Conservation (phyloP, 2,797 vertebrate genomes). For the Merluccius polli region DNA sequence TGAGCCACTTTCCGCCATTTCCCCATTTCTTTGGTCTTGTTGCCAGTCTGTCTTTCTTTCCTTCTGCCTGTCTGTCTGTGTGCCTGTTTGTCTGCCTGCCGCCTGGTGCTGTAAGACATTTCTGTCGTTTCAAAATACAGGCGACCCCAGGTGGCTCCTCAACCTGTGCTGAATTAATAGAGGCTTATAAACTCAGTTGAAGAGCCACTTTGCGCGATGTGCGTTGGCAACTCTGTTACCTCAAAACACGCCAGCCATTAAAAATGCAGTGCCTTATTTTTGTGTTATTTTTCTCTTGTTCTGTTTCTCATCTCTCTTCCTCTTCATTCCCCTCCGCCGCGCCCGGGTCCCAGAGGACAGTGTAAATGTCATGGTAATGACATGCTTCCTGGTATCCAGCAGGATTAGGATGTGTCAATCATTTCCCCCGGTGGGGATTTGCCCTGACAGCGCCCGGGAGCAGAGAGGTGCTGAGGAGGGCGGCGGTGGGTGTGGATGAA, state of each 20-base stretch:
- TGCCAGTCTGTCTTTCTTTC: neutral
- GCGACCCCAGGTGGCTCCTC: constrained; percentile 45
- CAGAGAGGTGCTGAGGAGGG: constrained; percentile 28
- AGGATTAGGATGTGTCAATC: constrained; percentile 66
- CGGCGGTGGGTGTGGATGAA: constrained; percentile 33
- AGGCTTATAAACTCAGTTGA: constrained; percentile 3
- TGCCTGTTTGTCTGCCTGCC: constrained; percentile 7
- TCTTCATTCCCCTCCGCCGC: constrained; percentile 39
- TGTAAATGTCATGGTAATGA: constrained; percentile 64
- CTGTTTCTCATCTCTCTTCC: constrained; percentile 20
- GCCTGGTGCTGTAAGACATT: constrained; percentile 54
- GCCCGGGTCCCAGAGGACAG: constrained; percentile 42
- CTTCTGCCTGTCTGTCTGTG: neutral
- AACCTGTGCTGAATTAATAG: constrained; percentile 34
- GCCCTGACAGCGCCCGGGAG: constrained; percentile 43
- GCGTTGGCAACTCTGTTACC: constrained; percentile 33
- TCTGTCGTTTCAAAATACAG: constrained; percentile 54
- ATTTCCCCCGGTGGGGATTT: constrained; percentile 51
- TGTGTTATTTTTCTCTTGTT: constrained; percentile 36
- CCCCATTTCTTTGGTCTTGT: constrained; percentile 31
- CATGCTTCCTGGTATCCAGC: constrained; percentile 51
- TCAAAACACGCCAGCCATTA: constrained; percentile 36
- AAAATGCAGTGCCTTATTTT: constrained; percentile 47
- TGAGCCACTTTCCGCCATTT: constrained; percentile 41
- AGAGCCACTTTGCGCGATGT: constrained; percentile 17